phyloP scores from a whole-genome alignment of 2,113 vertebrate genomes.

The Deroptyus accipitrinus region DNA sequence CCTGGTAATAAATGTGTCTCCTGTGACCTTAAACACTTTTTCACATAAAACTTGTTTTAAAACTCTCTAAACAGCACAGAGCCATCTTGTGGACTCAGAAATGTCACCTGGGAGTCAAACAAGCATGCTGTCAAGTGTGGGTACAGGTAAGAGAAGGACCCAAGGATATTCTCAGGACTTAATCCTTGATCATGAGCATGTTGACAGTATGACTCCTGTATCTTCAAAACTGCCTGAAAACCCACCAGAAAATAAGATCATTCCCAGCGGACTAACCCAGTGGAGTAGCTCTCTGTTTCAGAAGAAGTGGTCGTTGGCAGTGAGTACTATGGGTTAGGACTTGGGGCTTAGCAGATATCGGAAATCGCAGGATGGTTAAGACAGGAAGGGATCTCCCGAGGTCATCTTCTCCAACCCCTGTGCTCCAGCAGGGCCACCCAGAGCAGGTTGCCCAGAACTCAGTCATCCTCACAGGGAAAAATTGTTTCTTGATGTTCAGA shows the following conservation, averaged over 20 bases:
- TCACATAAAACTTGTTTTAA: neutral
- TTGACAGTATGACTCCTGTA: neutral
- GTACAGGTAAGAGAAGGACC: neutral
- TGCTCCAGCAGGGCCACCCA: neutral
- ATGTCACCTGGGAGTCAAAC: neutral
- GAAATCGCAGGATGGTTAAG: neutral
- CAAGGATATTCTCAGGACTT: neutral
- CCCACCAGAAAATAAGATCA: neutral
- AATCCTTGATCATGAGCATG: fast-evolving
- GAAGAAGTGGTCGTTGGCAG: neutral
- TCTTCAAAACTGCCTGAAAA: neutral
- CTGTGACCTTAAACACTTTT: neutral
- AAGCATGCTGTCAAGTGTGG: neutral
- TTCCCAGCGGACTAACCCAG: neutral
- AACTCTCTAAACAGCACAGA: constrained; percentile 11
- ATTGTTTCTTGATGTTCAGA: neutral
- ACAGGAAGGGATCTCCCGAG: neutral
- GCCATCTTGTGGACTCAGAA: neutral
- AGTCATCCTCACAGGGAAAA: neutral
- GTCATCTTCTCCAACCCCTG: neutral
- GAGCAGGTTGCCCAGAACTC: neutral
- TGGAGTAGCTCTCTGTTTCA: neutral
- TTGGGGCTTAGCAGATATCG: neutral
- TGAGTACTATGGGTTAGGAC: neutral
- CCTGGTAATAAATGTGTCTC: neutral